Evolutionary conservation across 1,140 invertebrate species (phyloP).

Genomic region (Orussus abietinus): DNA sequence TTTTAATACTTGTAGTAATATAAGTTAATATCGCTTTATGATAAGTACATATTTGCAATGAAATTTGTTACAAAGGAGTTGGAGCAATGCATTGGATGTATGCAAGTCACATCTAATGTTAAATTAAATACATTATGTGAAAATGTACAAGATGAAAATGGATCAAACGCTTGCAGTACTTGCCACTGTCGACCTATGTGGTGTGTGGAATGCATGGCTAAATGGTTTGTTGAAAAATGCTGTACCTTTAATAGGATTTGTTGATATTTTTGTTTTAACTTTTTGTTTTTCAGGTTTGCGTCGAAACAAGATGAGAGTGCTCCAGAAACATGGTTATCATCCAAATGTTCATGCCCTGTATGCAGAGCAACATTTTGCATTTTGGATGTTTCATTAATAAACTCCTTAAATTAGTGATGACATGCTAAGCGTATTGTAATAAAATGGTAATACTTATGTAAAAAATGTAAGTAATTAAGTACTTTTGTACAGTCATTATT

Average conservation of each 20-base stretch:
- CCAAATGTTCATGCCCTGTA: constrained; percentile 85
- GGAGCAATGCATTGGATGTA: constrained; percentile 84
- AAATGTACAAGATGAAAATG: constrained; percentile 37
- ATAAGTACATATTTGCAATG: constrained; percentile 5
- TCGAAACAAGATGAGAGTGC: constrained; percentile 72
- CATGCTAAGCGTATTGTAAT: no score
- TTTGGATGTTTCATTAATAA: constrained; percentile 67
- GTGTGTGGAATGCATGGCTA: constrained; percentile 82
- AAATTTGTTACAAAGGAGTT: constrained; percentile 57
- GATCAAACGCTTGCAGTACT: constrained; percentile 52
- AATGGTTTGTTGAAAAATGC: constrained; percentile 61
- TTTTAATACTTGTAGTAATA: no score
- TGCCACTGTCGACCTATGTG: constrained; percentile 83
- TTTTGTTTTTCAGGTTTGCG: constrained; percentile 60
- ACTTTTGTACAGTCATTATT: no score
- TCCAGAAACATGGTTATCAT: constrained; percentile 75
- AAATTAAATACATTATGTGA: constrained; percentile 76
- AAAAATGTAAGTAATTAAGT: no score
- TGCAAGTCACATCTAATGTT: constrained; percentile 73
- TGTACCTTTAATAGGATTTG: constrained; percentile 11
- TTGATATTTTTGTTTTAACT: constrained; percentile 2
- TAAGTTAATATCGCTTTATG: constrained; percentile 55
- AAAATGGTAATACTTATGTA: no score
- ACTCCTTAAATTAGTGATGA: constrained; percentile 4
- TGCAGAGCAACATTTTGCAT: constrained; percentile 84